These are phyloP conservation scores for Cataglyphis hispanica DNA, from an alignment of 1,140 invertebrate genomes.

Conservation along the genomic window DNA sequence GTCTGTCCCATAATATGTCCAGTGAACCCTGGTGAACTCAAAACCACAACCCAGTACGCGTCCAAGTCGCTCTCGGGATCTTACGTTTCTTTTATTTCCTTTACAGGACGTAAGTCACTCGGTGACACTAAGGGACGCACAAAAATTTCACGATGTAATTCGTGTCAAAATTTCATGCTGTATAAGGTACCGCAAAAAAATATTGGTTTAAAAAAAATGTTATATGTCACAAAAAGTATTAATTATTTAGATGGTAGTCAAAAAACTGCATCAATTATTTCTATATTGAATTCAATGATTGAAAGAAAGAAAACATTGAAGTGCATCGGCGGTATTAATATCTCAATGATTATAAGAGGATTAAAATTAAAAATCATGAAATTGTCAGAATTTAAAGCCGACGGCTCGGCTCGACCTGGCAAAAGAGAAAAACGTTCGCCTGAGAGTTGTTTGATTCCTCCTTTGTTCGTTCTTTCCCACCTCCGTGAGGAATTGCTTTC, in stretches of 20 bases:
- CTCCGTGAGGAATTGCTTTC: slow-evolving; percentile 66
- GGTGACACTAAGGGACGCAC: slow-evolving; percentile 63
- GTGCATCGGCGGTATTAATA: not conserved
- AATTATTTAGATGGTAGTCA: not conserved
- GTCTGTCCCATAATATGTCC: slow-evolving; percentile 75
- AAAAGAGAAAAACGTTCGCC: slow-evolving; percentile 78
- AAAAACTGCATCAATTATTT: not conserved
- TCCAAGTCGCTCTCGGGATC: slow-evolving; percentile 57
- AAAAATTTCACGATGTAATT: slow-evolving; percentile 55
- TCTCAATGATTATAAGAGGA: not conserved
- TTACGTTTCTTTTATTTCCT: slow-evolving; percentile 51
- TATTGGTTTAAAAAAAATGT: not conserved
- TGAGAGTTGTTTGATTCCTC: slow-evolving; percentile 80
- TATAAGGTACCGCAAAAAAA: slow-evolving; percentile 27
- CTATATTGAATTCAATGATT: not conserved
- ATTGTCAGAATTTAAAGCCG: slow-evolving; percentile 29
- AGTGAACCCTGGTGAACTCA: slow-evolving; percentile 77
- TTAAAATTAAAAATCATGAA: slow-evolving; percentile 26
- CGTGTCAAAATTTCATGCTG: slow-evolving; percentile 27
- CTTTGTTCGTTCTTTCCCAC: slow-evolving; percentile 71
- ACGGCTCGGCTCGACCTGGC: slow-evolving; percentile 45
- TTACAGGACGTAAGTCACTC: slow-evolving; percentile 62
- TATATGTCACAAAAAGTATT: not conserved
- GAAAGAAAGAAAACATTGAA: not conserved
- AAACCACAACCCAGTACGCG: slow-evolving; percentile 73